These are phyloP conservation scores for Aporophyla lueneburgensis DNA, from an alignment of 2,888 invertebrate species.

Conservation along the genomic window DNA sequence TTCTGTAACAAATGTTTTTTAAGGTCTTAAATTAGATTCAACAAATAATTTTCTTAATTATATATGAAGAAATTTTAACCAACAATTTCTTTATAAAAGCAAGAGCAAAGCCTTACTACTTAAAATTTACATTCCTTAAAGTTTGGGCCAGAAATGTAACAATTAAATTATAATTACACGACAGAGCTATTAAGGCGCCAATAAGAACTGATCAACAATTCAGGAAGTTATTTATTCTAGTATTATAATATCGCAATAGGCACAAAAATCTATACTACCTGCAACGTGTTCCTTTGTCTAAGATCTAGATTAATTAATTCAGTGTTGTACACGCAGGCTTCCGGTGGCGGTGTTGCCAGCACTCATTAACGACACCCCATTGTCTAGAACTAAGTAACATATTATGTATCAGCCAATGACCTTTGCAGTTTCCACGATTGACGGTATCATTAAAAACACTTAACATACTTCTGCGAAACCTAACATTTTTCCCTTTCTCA, in stretches of 20 bases:
- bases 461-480: conserved; percentile 52
- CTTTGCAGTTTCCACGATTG: conserved; percentile 20
- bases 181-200: background rate
- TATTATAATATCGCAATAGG: conserved; percentile 19
- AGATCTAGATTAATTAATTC: conserved; percentile 53
- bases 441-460: conserved; percentile 18
- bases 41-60: too few relatives aligned
- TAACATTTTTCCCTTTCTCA: conserved; percentile 28
- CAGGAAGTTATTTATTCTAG: conserved; percentile 38
- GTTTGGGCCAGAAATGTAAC: background rate
- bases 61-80: too few relatives aligned
- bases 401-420: conserved; percentile 39
- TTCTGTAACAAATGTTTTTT: too few relatives aligned
- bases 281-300: conserved; percentile 35
- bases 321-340: conserved; percentile 22
- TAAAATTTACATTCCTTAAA: too few relatives aligned
- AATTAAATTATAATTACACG: background rate
- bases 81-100: too few relatives aligned
- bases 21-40: too few relatives aligned
- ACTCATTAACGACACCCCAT: conserved; percentile 12
- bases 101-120: too few relatives aligned
- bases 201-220: conserved; percentile 37
- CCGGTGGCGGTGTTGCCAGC: conserved; percentile 42
- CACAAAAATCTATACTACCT: conserved; percentile 31
- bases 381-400: conserved; percentile 30